Evolutionary conservation across 2,797 vertebrate species (phyloP).

Genomic region (Nannoperca australis): DNA sequence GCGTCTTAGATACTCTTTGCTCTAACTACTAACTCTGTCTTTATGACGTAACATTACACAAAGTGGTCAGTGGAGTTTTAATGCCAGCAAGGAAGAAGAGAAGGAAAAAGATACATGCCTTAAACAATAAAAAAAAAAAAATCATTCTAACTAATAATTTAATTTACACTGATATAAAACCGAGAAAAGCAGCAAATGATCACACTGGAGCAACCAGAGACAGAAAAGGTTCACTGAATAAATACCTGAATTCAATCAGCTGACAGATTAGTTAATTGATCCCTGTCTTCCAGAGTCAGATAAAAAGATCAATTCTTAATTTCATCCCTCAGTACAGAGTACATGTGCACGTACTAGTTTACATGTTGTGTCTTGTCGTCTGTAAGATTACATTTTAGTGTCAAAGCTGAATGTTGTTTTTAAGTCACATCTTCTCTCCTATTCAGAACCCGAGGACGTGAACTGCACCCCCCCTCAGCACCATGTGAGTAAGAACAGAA

Average conservation of each 20-base stretch:
- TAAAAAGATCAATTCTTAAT: background rate
- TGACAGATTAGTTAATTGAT: too few species aligned
- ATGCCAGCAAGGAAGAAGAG: too few species aligned
- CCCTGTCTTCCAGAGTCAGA: background rate
- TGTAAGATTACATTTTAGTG: background rate
- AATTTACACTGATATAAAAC: too few species aligned
- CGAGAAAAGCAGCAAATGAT: too few species aligned
- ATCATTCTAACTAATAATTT: too few species aligned
- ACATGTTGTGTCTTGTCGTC: background rate
- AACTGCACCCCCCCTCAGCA: slow-evolving; percentile 90
- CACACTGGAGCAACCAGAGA: too few species aligned
- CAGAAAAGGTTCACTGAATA: background rate
- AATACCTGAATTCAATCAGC: too few species aligned
- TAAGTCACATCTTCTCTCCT: slow-evolving; percentile 7
- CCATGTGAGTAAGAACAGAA: slow-evolving; percentile 84
- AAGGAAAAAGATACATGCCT: too few species aligned
- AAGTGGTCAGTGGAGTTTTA: too few species aligned
- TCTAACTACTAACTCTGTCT: background rate
- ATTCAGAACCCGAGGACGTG: slow-evolving; percentile 93
- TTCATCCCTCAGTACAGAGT: background rate
- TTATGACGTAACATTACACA: background rate
- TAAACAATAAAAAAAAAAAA: too few species aligned
- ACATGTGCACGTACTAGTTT: background rate
- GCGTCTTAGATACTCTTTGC: background rate
- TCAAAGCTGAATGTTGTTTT: background rate